These are phyloP conservation scores for Cheilosia vernalis DNA, from an alignment of 2,888 invertebrate species.

Conservation along the genomic window DNA sequence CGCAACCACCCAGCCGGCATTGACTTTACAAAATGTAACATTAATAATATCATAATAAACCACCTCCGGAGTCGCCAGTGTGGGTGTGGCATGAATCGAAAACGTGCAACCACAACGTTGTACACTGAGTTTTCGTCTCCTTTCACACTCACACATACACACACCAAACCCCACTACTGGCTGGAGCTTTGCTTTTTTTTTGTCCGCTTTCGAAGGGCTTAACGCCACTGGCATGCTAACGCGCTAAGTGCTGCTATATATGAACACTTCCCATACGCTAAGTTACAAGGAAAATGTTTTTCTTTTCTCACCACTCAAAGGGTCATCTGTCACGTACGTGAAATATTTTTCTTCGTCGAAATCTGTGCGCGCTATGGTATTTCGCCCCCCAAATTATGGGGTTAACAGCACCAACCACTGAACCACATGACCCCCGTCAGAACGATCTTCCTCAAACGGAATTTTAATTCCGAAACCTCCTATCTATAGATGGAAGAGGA, in stretches of 20 bases:
- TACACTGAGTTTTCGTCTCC: conserved; percentile 13
- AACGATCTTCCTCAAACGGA: conserved; percentile 31
- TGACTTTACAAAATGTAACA: conserved; percentile 48
- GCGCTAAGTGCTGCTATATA: conserved; percentile 48
- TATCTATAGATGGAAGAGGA: not conserved
- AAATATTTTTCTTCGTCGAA: conserved; percentile 64
- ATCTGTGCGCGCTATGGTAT: conserved; percentile 55
- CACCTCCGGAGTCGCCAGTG: conserved; percentile 27
- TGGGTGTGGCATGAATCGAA: conserved; percentile 53
- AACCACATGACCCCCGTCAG: conserved; percentile 28
- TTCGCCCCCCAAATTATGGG: conserved; percentile 43
- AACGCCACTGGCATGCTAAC: conserved; percentile 16
- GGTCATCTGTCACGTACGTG: conserved; percentile 72
- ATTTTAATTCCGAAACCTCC: conserved; percentile 53
- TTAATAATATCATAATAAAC: conserved; percentile 72
- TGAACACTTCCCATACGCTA: conserved; percentile 7
- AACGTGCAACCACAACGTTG: conserved; percentile 65
- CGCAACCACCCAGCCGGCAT: not conserved
- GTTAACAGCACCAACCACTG: conserved; percentile 25
- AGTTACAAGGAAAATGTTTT: not conserved
- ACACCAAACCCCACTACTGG: conserved; percentile 30
- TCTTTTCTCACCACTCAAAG: conserved; percentile 33
- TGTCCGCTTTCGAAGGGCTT: conserved; percentile 1
- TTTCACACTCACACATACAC: conserved; percentile 3
- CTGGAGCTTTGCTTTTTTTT: conserved; percentile 8